Percentiles rank a stretch among this genome's conserved stretches.
phyloP scores from a whole-genome alignment of 2,797 vertebrate species.

The Pseudochirops corinnae region DNA sequence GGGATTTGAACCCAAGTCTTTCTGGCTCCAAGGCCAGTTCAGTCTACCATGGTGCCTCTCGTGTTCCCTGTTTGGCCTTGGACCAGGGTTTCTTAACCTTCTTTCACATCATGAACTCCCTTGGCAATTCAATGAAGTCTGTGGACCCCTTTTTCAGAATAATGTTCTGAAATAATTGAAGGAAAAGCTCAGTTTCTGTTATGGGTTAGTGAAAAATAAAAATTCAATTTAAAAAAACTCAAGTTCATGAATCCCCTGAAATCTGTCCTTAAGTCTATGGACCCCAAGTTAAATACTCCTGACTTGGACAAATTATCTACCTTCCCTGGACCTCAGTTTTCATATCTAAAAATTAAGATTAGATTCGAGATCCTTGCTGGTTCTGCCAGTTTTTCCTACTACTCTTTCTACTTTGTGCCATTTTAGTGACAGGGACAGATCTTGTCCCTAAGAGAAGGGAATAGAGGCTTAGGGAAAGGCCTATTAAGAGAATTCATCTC shows the following conservation, averaged over 20 bases:
- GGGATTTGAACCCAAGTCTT: neutral
- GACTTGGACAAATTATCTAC: neutral
- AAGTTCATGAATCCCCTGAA: neutral
- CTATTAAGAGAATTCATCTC: neutral
- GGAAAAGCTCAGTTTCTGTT: neutral
- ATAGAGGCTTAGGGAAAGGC: neutral
- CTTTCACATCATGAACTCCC: neutral
- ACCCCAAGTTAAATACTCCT: neutral
- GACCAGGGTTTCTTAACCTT: neutral
- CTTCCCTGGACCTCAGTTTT: neutral
- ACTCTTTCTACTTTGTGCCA: neutral
- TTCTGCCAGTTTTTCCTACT: neutral
- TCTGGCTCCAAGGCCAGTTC: neutral
- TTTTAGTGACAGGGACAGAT: neutral
- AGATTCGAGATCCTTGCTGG: neutral
- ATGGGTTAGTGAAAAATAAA: neutral
- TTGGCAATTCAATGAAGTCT: neutral
- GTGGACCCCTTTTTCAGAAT: neutral
- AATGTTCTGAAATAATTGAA: neutral
- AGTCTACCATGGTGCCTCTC: neutral
- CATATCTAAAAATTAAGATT: neutral
- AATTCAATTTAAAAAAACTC: neutral
- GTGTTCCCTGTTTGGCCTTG: neutral
- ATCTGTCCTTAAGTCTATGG: neutral
- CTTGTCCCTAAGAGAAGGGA: neutral